A percentile compares a stretch with the other conserved stretches of the same genome.
Evolutionary conservation across 1,140 invertebrate genomes (phyloP).

Genomic region (Pseudomyrmex sp.): DNA sequence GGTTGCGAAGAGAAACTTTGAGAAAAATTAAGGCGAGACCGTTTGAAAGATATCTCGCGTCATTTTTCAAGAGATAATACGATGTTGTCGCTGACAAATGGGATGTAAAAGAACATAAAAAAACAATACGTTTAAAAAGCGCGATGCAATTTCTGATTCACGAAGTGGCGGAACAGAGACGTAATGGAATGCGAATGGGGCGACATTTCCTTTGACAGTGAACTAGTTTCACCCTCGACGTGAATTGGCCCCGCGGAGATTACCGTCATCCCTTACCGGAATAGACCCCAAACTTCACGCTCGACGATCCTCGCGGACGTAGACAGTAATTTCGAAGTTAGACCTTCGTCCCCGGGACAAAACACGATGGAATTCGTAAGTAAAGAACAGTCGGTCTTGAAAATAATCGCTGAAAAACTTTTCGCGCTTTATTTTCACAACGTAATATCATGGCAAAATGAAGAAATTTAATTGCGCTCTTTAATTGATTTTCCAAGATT

Average conservation of each 20-base stretch:
- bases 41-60: too few species aligned
- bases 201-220: slow-evolving; percentile 38
- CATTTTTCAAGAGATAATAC: neutral
- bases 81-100: neutral
- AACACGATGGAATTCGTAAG: slow-evolving; percentile 32
- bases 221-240: slow-evolving; percentile 43
- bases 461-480: neutral
- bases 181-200: slow-evolving; percentile 44
- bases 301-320: slow-evolving; percentile 25
- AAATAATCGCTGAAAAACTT: neutral
- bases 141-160: slow-evolving; percentile 32
- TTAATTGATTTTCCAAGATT: neutral
- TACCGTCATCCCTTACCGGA: slow-evolving; percentile 68
- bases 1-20: too few species aligned
- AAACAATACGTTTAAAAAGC: neutral
- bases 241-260: slow-evolving; percentile 55
- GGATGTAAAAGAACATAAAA: neutral
- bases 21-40: too few species aligned
- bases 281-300: slow-evolving; percentile 59
- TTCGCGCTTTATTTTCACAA: neutral
- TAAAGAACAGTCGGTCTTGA: neutral
- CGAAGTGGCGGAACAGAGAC: slow-evolving; percentile 32
- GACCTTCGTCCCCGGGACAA: slow-evolving; percentile 30
- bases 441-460: too few species aligned
- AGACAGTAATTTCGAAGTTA: slow-evolving; percentile 48